These are phyloP conservation scores for Calameuta filiformis DNA, from an alignment of 2,888 invertebrate species.

Conservation along the genomic window DNA sequence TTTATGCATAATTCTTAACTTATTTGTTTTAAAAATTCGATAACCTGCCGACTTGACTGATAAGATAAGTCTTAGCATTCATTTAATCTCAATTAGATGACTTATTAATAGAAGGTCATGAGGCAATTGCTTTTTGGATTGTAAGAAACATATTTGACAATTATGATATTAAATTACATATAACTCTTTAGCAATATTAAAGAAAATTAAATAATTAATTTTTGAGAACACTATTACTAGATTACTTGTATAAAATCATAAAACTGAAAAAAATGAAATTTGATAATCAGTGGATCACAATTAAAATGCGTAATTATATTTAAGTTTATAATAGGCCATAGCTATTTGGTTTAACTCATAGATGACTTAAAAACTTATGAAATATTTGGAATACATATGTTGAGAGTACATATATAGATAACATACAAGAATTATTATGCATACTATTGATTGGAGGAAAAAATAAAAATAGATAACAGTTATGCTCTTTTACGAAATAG, in stretches of 20 bases:
- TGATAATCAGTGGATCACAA: neutral
- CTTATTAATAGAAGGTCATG: no score
- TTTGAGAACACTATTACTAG: neutral
- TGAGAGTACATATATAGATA: neutral
- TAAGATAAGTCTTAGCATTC: neutral
- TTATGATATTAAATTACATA: neutral
- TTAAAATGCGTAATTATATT: neutral
- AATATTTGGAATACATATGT: neutral
- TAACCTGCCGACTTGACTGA: neutral
- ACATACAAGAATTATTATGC: neutral
- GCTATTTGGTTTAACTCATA: neutral
- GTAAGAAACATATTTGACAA: neutral
- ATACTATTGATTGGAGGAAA: neutral
- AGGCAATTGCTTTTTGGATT: neutral
- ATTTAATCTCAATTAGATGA: neutral
- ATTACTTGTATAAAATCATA: neutral
- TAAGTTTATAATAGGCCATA: neutral
- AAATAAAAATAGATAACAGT: neutral
- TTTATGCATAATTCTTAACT: neutral
- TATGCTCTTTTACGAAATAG: neutral
- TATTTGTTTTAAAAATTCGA: neutral
- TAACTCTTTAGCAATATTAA: neutral
- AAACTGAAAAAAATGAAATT: neutral
- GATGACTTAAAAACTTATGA: neutral
- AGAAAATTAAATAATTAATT: no score